These are phyloP conservation scores for Sciurus carolinensis DNA, from an alignment of 2,797 vertebrate genomes.

Conservation along the genomic window DNA sequence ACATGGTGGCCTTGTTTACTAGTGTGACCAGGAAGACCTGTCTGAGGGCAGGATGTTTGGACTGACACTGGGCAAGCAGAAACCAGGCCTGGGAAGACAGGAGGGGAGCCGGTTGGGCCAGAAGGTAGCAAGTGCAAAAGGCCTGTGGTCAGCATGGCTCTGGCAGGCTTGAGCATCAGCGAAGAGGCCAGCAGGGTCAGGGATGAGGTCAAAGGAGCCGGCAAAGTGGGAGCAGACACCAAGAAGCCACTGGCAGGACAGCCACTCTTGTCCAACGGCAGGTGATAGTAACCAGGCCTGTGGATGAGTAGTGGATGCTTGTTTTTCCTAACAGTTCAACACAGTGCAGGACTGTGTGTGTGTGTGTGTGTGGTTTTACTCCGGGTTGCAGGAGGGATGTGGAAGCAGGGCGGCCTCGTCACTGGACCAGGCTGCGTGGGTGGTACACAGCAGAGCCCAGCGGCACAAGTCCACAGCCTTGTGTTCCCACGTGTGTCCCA, in stretches of 20 bases:
- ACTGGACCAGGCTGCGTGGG: not conserved
- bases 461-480: no score
- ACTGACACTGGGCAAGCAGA: not conserved
- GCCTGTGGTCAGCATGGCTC: no score
- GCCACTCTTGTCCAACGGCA: rapidly evolving
- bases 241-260: no score
- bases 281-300: rapidly evolving
- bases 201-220: not conserved
- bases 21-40: no score
- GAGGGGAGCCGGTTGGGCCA: not conserved
- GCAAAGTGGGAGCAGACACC: no score
- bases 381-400: no score
- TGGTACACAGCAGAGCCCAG: no score
- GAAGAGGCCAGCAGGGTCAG: not conserved
- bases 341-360: rapidly evolving
- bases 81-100: not conserved
- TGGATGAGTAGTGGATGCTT: not conserved
- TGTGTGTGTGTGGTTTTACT: not conserved
- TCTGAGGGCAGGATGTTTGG: not conserved
- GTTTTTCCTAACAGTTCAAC: not conserved
- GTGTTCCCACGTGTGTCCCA: no score
- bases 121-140: no score
- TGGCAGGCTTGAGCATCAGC: not conserved
- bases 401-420: no score
- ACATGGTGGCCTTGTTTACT: no score